Evolutionary conservation across 2,888 invertebrate species (phyloP), one percentile per base, ranked within the genome.

Genomic region (Philonicus albiceps): DNA sequence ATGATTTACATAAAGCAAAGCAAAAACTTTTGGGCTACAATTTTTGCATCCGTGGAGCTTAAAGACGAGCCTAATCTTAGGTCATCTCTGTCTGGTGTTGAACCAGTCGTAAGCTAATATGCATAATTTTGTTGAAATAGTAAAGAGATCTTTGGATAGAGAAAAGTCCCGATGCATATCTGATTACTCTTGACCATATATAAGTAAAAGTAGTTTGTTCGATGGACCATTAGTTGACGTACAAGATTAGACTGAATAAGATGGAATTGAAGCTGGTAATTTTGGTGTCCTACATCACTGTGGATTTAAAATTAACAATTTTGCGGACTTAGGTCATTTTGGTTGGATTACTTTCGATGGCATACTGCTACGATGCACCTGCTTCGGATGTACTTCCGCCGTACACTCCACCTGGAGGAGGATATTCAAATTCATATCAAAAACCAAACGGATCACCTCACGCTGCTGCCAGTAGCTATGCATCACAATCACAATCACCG

Each of bases 401-500:
- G 11, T 78, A 86, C 37, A 78, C 40, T 1, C 37, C 27, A 11
- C 37, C 55, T 19, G 37, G 55, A 49, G 73, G 73, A 31, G 74
- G 74, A 37, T 76, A 86, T 40, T 19, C 16, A 5, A 31, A 8
- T 40, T 11, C 34, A 11, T 86, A 86, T 34, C 37, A 76, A 8
- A 76, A 76, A 2, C 34, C 37, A 40, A 40, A 55, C 13, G 34
- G 53, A 53, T 7, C 31, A 31, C 34, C 75, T 37, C 34, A 30
- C 19, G 74, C 30, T 3, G 30, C 72, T 27, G 72, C 49, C 30
- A 31, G 31, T n/a, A 43, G 13, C 13, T 43, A 43, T 43, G 40
- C 34, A 37, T 64, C 27, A 13, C n/a, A 49, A 5, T 49, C 37
- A 1, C 27, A 85, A 53, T 16, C 72, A 11, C 27, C 90, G 86